Conservation (phyloP, 2,113 vertebrate genomes). For the Calidris pugnax region DNA sequence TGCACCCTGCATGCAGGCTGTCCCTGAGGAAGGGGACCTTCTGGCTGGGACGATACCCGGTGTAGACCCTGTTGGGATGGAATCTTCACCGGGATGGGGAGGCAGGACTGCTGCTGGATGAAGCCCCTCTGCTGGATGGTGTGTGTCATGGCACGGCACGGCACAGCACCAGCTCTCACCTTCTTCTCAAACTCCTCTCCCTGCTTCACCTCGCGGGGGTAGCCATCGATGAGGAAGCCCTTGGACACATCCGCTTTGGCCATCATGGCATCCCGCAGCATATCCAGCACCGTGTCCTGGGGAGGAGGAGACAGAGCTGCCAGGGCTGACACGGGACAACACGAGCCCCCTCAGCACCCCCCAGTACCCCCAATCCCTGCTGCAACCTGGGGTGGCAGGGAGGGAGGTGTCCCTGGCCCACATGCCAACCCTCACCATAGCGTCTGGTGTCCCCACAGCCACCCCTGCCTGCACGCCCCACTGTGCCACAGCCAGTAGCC, state of each 20-base stretch:
- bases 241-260: slow-evolving; percentile 90
- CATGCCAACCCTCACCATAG: fast-evolving
- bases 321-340: not conserved
- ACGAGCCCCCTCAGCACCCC: not conserved
- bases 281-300: slow-evolving; percentile 95
- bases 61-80: not conserved
- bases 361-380: not conserved
- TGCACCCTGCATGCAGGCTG: not conserved
- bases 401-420: not conserved
- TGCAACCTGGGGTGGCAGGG: not conserved
- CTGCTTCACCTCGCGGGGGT: slow-evolving; percentile 95
- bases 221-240: slow-evolving; percentile 95
- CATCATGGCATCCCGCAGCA: slow-evolving; percentile 96
- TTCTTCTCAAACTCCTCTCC: slow-evolving; percentile 96
- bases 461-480: not conserved
- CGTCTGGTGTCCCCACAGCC: not conserved
- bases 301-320: not conserved
- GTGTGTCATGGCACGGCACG: fast-evolving
- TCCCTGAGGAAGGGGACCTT: not conserved
- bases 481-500: not conserved
- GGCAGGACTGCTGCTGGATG: not conserved
- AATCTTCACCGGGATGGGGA: not conserved
- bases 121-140: not conserved
- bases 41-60: not conserved
- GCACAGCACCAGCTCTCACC: slow-evolving; percentile 69